Conservation (phyloP, 1,140 invertebrate genomes). For the Eupristina koningsbergeri region DNA sequence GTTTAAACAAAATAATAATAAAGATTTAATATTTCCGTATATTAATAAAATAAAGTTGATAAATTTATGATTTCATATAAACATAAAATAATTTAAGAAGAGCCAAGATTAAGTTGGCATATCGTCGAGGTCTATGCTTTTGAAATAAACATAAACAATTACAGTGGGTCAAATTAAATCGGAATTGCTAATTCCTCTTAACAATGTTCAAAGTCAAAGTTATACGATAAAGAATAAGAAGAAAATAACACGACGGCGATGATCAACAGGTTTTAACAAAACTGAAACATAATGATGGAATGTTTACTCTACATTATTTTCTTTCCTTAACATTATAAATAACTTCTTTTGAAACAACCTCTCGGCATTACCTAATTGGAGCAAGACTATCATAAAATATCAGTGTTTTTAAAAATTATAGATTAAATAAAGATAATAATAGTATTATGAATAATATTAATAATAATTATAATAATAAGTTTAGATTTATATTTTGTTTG, state of each 20-base stretch:
- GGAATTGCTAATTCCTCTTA: slow-evolving; percentile 40
- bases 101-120: not conserved
- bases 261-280: slow-evolving; percentile 35
- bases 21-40: too few relatives aligned
- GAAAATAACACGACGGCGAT: not conserved
- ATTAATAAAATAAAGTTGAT: too few relatives aligned
- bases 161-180: not conserved
- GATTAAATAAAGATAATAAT: too few relatives aligned
- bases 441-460: too few relatives aligned
- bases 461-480: too few relatives aligned
- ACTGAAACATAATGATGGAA: slow-evolving; percentile 24
- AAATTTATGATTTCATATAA: not conserved
- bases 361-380: too few relatives aligned
- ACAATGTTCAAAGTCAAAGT: slow-evolving; percentile 34
- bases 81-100: slow-evolving; percentile 6
- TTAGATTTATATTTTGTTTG: too few relatives aligned
- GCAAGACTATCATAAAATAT: too few relatives aligned
- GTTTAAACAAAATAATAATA: too few relatives aligned
- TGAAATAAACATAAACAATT: slow-evolving; percentile 1
- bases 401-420: too few relatives aligned
- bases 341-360: too few relatives aligned
- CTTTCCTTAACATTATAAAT: too few relatives aligned
- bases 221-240: not conserved
- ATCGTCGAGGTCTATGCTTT: not conserved
- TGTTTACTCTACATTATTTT: not conserved